These are phyloP conservation scores for Dolichomitus sp. DNA, from an alignment of 2,888 invertebrate genomes.

Conservation along the genomic window DNA sequence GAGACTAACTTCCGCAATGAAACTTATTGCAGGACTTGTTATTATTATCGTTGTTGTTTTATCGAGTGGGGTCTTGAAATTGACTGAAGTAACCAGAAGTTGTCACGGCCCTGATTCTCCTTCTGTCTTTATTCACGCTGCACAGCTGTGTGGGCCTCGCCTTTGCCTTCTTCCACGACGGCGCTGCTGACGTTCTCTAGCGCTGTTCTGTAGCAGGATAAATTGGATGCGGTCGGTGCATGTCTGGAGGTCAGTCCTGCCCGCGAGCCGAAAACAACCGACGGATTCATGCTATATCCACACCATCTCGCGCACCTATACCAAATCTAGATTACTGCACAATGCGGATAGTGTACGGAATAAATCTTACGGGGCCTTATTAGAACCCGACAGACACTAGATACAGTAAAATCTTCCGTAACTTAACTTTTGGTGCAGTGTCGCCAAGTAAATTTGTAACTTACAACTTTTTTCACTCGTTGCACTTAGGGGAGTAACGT, in stretches of 20 bases:
- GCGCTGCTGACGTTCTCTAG: conserved; percentile 9
- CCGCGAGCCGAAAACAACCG: conserved; percentile 70
- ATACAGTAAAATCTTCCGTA: not conserved
- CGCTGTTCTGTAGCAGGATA: conserved; percentile 61
- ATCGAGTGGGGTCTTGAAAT: conserved; percentile 6
- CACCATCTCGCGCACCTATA: conserved; percentile 40
- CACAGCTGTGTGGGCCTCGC: conserved; percentile 68
- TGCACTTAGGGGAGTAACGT: too few relatives aligned
- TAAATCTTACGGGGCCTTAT: not conserved
- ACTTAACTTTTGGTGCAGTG: not conserved
- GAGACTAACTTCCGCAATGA: not conserved
- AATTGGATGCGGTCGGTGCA: conserved; percentile 75
- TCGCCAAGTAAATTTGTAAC: too few relatives aligned
- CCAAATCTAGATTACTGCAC: conserved; percentile 29
- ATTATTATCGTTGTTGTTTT: not conserved
- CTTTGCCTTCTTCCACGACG: conserved; percentile 24
- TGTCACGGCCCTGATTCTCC: conserved; percentile 56
- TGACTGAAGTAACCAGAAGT: conserved; percentile 43
- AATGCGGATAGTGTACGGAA: conserved; percentile 8
- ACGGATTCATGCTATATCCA: conserved; percentile 64
- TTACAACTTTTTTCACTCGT: too few relatives aligned
- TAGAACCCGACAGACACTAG: not conserved
- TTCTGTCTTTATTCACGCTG: conserved; percentile 16
- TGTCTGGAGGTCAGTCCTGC: conserved; percentile 73
- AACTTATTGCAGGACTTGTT: not conserved